Percentiles rank a stretch among this genome's conserved stretches.
Evolutionary conservation across 2,113 vertebrate species (phyloP).

Genomic region (Cardinalis cardinalis): DNA sequence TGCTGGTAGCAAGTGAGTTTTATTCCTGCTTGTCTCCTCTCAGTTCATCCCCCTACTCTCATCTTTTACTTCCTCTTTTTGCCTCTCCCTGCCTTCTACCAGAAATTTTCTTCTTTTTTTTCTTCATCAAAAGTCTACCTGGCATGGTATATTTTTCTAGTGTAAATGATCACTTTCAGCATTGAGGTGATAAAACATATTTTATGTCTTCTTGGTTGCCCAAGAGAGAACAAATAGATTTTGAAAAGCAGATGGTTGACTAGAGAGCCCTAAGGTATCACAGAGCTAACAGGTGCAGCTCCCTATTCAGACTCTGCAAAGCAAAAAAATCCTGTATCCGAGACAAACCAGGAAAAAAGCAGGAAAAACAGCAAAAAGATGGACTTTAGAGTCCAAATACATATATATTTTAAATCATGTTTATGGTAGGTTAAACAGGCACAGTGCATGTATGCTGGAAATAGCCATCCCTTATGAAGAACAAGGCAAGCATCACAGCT

Average conservation of each 20-base stretch:
- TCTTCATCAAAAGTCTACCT: neutral
- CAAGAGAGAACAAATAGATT: conserved; percentile 26
- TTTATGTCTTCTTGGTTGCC: conserved; percentile 20
- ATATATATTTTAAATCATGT: neutral
- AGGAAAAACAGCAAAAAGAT: neutral
- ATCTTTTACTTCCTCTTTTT: neutral
- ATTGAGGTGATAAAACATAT: conserved; percentile 16
- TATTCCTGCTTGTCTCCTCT: neutral
- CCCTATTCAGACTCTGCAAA: neutral
- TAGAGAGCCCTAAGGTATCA: neutral
- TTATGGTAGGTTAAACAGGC: neutral
- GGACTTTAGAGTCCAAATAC: neutral
- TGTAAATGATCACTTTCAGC: conserved; percentile 12
- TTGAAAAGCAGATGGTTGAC: conserved; percentile 52
- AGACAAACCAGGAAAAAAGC: neutral
- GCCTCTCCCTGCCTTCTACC: neutral
- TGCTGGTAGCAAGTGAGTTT: conserved; percentile 3
- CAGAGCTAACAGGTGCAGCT: conserved; percentile 29
- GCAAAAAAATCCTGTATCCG: neutral
- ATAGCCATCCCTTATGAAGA: neutral
- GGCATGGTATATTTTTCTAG: neutral
- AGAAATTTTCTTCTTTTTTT: neutral
- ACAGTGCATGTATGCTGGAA: neutral
- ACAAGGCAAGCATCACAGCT: neutral
- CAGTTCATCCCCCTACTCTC: neutral